These are phyloP conservation scores for Spinus pinus DNA, from an alignment of 2,797 vertebrate species.

Conservation along the genomic window DNA sequence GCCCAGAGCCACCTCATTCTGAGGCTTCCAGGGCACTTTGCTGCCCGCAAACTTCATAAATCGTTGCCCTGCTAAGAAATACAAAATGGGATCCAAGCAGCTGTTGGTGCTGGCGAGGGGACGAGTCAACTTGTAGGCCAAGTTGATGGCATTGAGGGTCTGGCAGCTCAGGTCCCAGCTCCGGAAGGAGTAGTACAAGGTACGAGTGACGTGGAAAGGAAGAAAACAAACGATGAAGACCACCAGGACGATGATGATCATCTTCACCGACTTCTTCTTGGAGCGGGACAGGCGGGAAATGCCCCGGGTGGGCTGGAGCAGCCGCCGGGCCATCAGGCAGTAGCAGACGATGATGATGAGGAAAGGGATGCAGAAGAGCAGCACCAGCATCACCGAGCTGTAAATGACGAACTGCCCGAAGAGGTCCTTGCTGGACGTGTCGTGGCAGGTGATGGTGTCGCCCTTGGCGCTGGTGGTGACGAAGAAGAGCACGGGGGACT, in stretches of 20 bases:
- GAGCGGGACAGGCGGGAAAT: slow-evolving; percentile 73
- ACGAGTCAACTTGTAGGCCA: slow-evolving; percentile 91
- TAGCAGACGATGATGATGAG: slow-evolving; percentile 88
- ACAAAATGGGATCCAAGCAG: slow-evolving; percentile 92
- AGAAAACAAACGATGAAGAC: slow-evolving; percentile 92
- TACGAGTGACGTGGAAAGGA: slow-evolving; percentile 93
- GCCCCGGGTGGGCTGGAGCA: slow-evolving; percentile 78
- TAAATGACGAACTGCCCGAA: slow-evolving; percentile 89
- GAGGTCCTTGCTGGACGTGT: slow-evolving; percentile 87
- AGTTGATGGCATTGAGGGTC: slow-evolving; percentile 82
- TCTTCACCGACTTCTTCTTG: slow-evolving; percentile 94
- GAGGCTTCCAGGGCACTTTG: neutral
- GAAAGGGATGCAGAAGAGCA: slow-evolving; percentile 90
- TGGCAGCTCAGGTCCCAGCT: slow-evolving; percentile 85
- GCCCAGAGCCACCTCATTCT: neutral
- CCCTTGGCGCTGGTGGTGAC: slow-evolving; percentile 78
- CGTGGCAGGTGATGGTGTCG: slow-evolving; percentile 81
- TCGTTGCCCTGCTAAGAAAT: slow-evolving; percentile 89
- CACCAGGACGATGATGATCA: slow-evolving; percentile 88
- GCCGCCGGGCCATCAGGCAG: slow-evolving; percentile 85
- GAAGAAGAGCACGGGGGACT: slow-evolving; percentile 90
- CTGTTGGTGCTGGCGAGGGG: slow-evolving; percentile 94
- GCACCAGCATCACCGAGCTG: slow-evolving; percentile 84
- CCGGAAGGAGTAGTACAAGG: slow-evolving; percentile 90
- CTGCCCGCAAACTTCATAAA: slow-evolving; percentile 71